Percentiles rank a stretch among this genome's conserved stretches.
These are phyloP conservation scores for Rissa tridactyla DNA, from an alignment of 2,113 vertebrate genomes.

Conservation along the genomic window DNA sequence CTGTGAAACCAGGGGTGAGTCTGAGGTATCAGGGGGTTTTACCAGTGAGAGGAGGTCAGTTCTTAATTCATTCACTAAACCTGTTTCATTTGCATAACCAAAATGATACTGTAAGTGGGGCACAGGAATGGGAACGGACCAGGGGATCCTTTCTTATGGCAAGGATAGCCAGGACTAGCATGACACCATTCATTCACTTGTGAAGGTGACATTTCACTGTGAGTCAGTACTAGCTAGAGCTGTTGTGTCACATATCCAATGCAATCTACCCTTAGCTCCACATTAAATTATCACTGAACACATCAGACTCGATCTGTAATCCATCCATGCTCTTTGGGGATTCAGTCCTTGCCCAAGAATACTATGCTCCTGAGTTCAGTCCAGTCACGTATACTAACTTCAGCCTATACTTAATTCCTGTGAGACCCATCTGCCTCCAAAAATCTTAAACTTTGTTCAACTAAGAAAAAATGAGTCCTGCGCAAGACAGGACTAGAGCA, in stretches of 20 bases:
- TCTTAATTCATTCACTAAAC: constrained; percentile 13
- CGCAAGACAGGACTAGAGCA: background rate
- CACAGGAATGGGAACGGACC: background rate
- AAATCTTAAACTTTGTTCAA: background rate
- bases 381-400: background rate
- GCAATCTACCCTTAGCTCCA: background rate
- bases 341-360: background rate
- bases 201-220: background rate
- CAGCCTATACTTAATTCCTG: background rate
- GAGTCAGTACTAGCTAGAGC: background rate
- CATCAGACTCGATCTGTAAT: background rate
- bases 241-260: background rate
- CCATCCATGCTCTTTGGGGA: background rate
- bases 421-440: background rate
- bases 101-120: background rate
- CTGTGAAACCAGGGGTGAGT: background rate
- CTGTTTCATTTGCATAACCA: constrained; percentile 11
- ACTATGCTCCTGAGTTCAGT: background rate
- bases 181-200: background rate
- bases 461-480: background rate
- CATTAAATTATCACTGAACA: background rate
- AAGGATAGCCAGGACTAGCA: constrained; percentile 10
- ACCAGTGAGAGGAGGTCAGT: background rate
- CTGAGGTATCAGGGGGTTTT: background rate
- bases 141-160: background rate